phyloP scores from a whole-genome alignment of 1,140 invertebrate species.

The Penaeus indicus region DNA sequence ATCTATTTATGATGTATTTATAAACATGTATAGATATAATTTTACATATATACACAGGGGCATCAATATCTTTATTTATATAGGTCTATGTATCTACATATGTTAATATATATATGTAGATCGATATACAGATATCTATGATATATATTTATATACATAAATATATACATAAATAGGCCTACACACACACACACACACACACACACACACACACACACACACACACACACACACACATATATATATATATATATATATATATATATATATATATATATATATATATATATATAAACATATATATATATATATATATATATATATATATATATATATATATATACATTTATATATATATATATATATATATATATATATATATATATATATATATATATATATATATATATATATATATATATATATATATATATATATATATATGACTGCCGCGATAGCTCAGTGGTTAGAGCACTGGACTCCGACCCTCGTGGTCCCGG shows the following conservation, averaged over 20 bases:
- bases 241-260: background rate
- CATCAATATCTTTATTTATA: constrained; percentile 3
- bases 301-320: constrained; percentile 18
- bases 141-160: background rate
- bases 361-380: background rate
- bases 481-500: too few species aligned
- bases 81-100: background rate
- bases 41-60: background rate
- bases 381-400: constrained; percentile 20
- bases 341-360: constrained; percentile 11
- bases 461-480: too few species aligned
- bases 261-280: background rate
- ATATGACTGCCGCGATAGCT: too few species aligned
- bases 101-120: background rate
- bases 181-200: too few species aligned
- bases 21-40: background rate
- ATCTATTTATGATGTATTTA: constrained; percentile 3
- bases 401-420: too few species aligned
- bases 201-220: too few species aligned
- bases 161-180: background rate
- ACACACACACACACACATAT: too few species aligned
- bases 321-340: constrained; percentile 22
- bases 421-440: background rate
- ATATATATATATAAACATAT: background rate
- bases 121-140: too few species aligned